A percentile compares a stretch with the other conserved stretches of the same genome.
Conservation (phyloP, 2,113 vertebrate genomes). For the Nestor notabilis region DNA sequence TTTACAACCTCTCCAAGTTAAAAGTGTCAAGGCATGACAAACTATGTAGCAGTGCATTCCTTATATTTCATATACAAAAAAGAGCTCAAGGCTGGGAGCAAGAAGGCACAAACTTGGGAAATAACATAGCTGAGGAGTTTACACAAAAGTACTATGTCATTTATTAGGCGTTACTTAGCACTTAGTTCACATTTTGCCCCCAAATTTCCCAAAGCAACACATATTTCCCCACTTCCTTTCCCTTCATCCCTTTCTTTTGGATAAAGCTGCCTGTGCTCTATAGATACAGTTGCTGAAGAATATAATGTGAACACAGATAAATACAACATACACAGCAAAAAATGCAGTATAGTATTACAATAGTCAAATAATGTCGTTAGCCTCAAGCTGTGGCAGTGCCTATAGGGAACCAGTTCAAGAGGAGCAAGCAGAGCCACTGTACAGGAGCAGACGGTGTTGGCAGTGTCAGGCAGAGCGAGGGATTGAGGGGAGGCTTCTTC, state of each 20-base stretch:
- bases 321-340: constrained; percentile 63
- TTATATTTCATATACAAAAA: constrained; percentile 50
- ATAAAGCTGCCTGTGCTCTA: constrained; percentile 60
- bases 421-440: constrained; percentile 23
- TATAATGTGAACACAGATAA: constrained; percentile 59
- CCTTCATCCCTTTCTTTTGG: constrained; percentile 38
- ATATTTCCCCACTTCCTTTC: constrained; percentile 39
- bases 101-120: constrained; percentile 61
- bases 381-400: constrained; percentile 32
- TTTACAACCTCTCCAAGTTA: constrained; percentile 25
- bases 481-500: neutral
- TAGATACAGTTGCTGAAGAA: constrained; percentile 47
- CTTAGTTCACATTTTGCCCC: constrained; percentile 48
- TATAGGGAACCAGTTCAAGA: constrained; percentile 24
- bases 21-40: constrained; percentile 59
- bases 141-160: constrained; percentile 40
- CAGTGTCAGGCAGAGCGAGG: constrained; percentile 31
- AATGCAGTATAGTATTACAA: constrained; percentile 56
- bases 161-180: constrained; percentile 56
- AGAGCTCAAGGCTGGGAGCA: constrained; percentile 32
- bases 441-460: neutral
- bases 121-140: constrained; percentile 48
- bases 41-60: constrained; percentile 57
- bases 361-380: constrained; percentile 52
- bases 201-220: constrained; percentile 30